A percentile compares a stretch with the other conserved stretches of the same genome.
These are phyloP conservation scores for Chaetura pelagica DNA, from an alignment of 2,113 vertebrate species.

Conservation along the genomic window DNA sequence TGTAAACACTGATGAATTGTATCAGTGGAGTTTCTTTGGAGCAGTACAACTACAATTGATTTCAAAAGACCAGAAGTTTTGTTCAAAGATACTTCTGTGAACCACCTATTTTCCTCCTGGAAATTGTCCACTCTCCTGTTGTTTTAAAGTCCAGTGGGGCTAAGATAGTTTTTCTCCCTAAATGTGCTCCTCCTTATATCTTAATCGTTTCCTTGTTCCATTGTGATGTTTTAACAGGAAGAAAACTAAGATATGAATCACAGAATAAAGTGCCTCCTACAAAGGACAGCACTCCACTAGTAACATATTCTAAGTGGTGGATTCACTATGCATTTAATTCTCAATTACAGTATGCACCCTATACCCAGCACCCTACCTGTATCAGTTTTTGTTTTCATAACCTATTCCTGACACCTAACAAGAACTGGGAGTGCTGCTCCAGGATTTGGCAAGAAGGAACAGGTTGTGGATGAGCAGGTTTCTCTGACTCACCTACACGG, in stretches of 20 bases:
- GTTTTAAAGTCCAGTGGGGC: background rate
- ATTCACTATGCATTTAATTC: background rate
- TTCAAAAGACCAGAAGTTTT: background rate
- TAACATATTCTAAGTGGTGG: background rate
- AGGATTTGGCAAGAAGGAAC: constrained; percentile 73
- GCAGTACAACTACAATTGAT: background rate
- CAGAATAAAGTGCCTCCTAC: background rate
- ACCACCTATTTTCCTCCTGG: background rate
- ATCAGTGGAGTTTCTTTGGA: background rate
- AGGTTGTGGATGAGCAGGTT: constrained; percentile 71
- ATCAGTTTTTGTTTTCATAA: constrained; percentile 63
- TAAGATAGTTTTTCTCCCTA: background rate
- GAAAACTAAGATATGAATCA: background rate
- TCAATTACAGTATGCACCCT: background rate
- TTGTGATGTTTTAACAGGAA: background rate
- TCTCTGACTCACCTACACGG: constrained; percentile 70
- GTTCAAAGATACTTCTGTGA: background rate
- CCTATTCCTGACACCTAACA: constrained; percentile 50
- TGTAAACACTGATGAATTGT: background rate
- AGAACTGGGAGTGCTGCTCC: constrained; percentile 65
- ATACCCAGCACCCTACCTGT: background rate
- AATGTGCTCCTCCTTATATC: background rate
- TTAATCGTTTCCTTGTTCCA: background rate
- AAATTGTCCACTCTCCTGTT: background rate
- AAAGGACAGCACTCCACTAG: background rate